Percentiles rank a stretch among this genome's conserved stretches.
phyloP scores from a whole-genome alignment of 2,888 invertebrate species.

The Cepaea hortensis region DNA sequence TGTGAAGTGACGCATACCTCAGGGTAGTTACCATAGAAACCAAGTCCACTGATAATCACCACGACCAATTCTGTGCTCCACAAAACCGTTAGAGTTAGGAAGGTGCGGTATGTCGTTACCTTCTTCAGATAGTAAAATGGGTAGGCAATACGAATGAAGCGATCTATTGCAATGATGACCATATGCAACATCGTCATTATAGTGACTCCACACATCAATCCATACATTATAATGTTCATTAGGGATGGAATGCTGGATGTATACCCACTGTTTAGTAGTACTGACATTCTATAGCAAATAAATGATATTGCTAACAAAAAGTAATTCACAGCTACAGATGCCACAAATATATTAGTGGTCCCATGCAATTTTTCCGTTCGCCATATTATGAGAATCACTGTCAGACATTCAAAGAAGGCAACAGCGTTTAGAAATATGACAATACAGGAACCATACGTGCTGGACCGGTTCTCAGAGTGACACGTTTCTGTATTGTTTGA shows the following conservation, averaged over 20 bases:
- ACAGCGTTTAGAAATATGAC: background rate
- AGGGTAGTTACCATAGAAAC: too few species aligned
- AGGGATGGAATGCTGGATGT: too few species aligned
- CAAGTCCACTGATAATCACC: too few species aligned
- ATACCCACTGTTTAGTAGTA: too few species aligned
- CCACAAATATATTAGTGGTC: background rate
- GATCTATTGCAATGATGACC: background rate
- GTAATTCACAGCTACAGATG: background rate
- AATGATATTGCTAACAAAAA: background rate
- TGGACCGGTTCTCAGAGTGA: too few species aligned
- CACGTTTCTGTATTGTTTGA: too few species aligned
- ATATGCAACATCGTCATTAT: background rate
- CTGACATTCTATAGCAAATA: background rate
- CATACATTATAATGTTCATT: background rate
- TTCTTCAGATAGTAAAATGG: background rate
- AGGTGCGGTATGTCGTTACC: background rate
- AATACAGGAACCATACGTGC: background rate
- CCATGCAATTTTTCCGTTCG: background rate
- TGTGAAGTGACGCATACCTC: background rate
- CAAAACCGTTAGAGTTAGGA: too few species aligned
- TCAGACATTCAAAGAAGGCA: background rate
- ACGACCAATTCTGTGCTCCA: too few species aligned
- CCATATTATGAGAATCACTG: constrained; percentile 4
- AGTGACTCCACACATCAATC: background rate
- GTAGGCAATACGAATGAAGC: background rate